Percentiles rank a stretch among this genome's conserved stretches.
Conservation (phyloP, 2,797 vertebrate genomes). For the Enteromius treurensis region DNA sequence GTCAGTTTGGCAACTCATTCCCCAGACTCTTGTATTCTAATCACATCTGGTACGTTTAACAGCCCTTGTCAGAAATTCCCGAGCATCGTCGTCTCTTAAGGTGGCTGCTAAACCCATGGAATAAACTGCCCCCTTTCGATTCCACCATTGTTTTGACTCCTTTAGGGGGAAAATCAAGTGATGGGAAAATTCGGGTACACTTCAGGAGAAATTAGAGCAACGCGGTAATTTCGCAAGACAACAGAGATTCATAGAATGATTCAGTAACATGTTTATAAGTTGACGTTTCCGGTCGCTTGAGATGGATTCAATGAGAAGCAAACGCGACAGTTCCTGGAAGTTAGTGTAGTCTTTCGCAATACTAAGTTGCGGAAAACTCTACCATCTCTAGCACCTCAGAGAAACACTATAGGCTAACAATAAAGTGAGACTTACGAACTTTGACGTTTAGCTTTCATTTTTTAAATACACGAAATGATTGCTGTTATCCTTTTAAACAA, state of each 20-base stretch:
- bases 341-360: constrained; percentile 31
- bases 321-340: constrained; percentile 34
- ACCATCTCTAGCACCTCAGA: not conserved
- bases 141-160: constrained; percentile 14
- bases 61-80: constrained; percentile 13
- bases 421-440: not conserved
- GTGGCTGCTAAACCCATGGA: constrained; percentile 4
- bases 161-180: not conserved
- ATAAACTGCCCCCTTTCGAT: constrained; percentile 27
- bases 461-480: not conserved
- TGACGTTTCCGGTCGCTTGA: not conserved
- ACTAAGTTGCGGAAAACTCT: not conserved
- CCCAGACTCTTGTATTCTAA: constrained; percentile 25
- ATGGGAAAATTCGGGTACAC: not conserved
- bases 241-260: not conserved
- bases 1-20: not conserved
- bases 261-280: not conserved
- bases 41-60: constrained; percentile 11
- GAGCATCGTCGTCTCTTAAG: not conserved
- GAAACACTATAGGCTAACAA: not conserved
- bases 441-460: not conserved
- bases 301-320: not conserved
- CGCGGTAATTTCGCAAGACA: not conserved
- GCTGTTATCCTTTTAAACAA: not conserved
- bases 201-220: constrained; percentile 3